Evolutionary conservation across 2,113 vertebrate genomes (phyloP).

Genomic region (Protobothrops flavoviridis): DNA sequence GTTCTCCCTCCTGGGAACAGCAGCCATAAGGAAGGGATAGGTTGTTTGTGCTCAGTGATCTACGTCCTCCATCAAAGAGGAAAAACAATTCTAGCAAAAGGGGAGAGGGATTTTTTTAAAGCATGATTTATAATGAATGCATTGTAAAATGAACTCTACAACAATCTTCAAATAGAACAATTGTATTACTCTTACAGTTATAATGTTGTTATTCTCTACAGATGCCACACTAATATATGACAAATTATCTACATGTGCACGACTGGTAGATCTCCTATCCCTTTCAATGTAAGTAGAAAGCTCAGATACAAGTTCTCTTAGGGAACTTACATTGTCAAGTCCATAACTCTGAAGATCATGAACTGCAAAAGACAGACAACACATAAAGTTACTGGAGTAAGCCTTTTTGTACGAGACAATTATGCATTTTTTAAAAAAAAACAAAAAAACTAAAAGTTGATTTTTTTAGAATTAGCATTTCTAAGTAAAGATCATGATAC

Average conservation of each 20-base stretch:
- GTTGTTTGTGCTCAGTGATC: not conserved
- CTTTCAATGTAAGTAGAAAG: not conserved
- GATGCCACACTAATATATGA: not conserved
- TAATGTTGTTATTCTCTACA: not conserved
- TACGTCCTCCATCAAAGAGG: not conserved
- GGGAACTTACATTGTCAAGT: conserved; percentile 89
- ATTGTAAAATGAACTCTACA: not conserved
- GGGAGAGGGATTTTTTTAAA: not conserved
- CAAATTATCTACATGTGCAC: not conserved
- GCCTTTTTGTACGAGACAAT: not conserved
- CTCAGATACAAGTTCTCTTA: not conserved
- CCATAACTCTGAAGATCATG: conserved; percentile 98
- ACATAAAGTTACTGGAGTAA: conserved; percentile 9
- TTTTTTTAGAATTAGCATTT: not conserved
- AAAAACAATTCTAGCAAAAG: not conserved
- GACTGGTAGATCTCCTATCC: too few species aligned
- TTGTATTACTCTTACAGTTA: not conserved
- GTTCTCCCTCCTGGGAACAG: not conserved
- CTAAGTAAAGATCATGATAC: not conserved
- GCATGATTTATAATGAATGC: not conserved
- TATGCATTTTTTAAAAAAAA: not conserved
- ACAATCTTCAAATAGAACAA: not conserved
- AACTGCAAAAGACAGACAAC: conserved; percentile 76
- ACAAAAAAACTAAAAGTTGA: not conserved
- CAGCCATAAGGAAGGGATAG: not conserved